A percentile compares a stretch with the other conserved stretches of the same genome.
These are phyloP conservation scores for Sebastes miniatus DNA, from an alignment of 2,797 vertebrate genomes.

Conservation along the genomic window DNA sequence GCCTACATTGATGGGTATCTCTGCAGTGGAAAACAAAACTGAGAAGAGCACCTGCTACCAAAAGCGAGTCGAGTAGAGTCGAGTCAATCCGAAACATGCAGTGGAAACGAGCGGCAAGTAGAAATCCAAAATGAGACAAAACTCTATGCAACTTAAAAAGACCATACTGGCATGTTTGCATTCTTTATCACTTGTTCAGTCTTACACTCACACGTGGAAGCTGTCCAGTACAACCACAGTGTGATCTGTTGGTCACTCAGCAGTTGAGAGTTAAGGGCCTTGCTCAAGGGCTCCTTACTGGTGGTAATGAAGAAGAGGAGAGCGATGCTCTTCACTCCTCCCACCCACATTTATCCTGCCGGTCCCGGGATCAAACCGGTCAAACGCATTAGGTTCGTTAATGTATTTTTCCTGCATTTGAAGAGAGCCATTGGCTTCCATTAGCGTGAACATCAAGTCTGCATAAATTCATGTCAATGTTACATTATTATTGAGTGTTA, in stretches of 20 bases:
- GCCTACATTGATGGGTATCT: neutral
- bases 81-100: neutral
- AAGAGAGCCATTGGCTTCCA: slow-evolving; percentile 6
- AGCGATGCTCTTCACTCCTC: neutral
- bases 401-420: neutral
- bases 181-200: neutral
- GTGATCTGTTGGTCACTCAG: neutral
- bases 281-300: neutral
- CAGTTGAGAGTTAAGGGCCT: neutral
- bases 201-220: neutral
- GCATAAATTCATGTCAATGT: neutral
- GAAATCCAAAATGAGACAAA: neutral
- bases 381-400: slow-evolving; percentile 8
- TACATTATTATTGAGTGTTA: neutral
- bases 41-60: neutral
- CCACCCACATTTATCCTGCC: neutral
- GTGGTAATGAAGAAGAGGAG: neutral
- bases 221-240: neutral
- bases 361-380: neutral
- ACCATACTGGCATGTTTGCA: neutral
- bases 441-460: slow-evolving; percentile 11
- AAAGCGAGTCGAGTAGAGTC: neutral
- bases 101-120: neutral
- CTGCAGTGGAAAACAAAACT: neutral
- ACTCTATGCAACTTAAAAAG: neutral